Conservation (phyloP, 2,888 invertebrate species). For the Noctua fimbriata region DNA sequence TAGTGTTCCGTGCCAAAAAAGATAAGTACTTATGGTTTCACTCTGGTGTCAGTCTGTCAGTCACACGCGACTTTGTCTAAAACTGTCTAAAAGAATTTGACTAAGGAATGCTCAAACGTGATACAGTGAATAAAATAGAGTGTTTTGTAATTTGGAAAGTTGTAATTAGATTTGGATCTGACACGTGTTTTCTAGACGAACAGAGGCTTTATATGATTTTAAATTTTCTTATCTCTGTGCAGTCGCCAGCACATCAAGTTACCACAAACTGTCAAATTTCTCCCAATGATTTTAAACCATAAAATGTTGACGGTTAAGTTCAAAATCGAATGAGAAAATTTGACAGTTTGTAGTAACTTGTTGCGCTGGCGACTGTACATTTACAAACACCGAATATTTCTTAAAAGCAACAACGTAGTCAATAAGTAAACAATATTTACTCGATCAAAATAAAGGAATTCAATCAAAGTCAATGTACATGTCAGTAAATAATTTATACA, state of each 20-base stretch:
- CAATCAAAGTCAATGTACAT: slow-evolving; percentile 20
- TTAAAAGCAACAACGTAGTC: neutral
- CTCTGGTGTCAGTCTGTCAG: slow-evolving; percentile 16
- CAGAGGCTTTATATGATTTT: neutral
- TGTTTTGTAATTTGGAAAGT: neutral
- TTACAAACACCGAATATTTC: neutral
- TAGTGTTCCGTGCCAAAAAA: neutral
- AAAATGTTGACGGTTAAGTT: too few relatives aligned
- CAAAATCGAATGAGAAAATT: too few relatives aligned
- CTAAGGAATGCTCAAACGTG: neutral
- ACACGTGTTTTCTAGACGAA: neutral
- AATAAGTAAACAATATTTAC: neutral
- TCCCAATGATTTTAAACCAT: too few relatives aligned
- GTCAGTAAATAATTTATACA: slow-evolving; percentile 26
- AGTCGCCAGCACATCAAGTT: too few relatives aligned
- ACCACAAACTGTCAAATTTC: too few relatives aligned
- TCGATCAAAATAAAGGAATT: slow-evolving; percentile 26
- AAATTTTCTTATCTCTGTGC: neutral
- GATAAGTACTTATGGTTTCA: neutral
- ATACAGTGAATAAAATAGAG: neutral
- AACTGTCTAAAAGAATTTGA: neutral
- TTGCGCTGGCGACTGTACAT: too few relatives aligned
- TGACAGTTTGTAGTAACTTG: too few relatives aligned
- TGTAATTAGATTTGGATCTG: neutral
- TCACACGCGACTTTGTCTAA: neutral